A percentile compares a stretch with the other conserved stretches of the same genome.
phyloP scores from a whole-genome alignment of 2,113 vertebrate genomes.

The Mobula birostris region DNA sequence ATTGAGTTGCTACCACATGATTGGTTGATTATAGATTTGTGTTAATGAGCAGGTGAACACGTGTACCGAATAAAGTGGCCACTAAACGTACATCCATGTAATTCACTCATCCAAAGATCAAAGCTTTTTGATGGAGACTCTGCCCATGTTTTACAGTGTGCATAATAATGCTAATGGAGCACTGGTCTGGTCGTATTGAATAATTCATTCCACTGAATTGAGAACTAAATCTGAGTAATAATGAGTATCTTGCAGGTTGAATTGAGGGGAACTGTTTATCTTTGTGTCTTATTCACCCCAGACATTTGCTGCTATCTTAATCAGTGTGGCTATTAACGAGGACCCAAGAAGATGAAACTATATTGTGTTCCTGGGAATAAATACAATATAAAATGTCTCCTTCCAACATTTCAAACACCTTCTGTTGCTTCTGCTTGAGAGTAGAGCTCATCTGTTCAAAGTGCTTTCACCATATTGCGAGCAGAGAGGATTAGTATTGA shows the following conservation, averaged over 20 bases:
- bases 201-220: neutral
- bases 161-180: neutral
- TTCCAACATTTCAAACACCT: neutral
- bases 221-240: neutral
- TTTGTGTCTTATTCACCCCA: conserved; percentile 1
- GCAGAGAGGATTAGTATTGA: neutral
- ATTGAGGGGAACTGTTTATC: neutral
- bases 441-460: neutral
- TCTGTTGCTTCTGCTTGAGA: neutral
- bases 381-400: neutral
- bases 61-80: too few species aligned
- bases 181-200: neutral
- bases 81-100: neutral
- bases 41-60: too few species aligned
- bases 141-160: neutral
- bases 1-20: too few species aligned
- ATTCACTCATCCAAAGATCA: neutral
- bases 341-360: neutral
- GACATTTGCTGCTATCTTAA: neutral
- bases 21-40: too few species aligned
- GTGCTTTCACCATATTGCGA: neutral
- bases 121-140: neutral
- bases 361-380: neutral
- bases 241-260: neutral
- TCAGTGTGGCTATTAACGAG: neutral